A percentile compares a stretch with the other conserved stretches of the same genome.
These are phyloP conservation scores for Botia kubotai DNA, from an alignment of 2,797 vertebrate species.

Conservation along the genomic window DNA sequence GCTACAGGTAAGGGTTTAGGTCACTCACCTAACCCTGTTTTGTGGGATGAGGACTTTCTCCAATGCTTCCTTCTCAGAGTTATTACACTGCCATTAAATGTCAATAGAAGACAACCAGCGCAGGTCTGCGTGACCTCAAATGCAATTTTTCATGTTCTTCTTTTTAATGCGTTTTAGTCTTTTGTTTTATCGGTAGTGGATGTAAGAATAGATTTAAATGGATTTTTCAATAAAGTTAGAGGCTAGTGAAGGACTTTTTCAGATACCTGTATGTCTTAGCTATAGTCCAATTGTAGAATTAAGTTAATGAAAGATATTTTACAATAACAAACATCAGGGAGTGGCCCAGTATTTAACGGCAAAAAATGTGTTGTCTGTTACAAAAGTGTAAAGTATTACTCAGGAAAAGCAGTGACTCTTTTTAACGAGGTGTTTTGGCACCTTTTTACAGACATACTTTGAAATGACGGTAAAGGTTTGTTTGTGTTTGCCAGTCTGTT, in stretches of 20 bases:
- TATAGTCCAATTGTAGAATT: slow-evolving; percentile 90
- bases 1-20: slow-evolving; percentile 94
- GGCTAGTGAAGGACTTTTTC: slow-evolving; percentile 80
- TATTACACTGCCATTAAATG: slow-evolving; percentile 99
- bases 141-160: slow-evolving; percentile 86
- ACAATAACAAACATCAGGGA: slow-evolving; percentile 88
- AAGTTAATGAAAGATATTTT: slow-evolving; percentile 79
- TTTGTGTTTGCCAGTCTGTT: slow-evolving; percentile 56
- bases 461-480: slow-evolving; percentile 76
- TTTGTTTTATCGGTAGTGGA: slow-evolving; percentile 81
- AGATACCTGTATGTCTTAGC: slow-evolving; percentile 90
- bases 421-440: slow-evolving; percentile 50
- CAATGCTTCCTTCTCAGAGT: slow-evolving; percentile 44
- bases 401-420: slow-evolving; percentile 83
- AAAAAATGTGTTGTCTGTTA: slow-evolving; percentile 90
- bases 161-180: slow-evolving; percentile 85
- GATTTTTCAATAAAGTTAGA: slow-evolving; percentile 87
- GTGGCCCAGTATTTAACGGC: slow-evolving; percentile 94
- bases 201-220: slow-evolving; percentile 89
- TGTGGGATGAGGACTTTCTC: slow-evolving; percentile 52
- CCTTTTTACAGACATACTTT: slow-evolving; percentile 79
- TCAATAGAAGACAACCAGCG: slow-evolving; percentile 94
- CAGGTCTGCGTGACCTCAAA: slow-evolving; percentile 97
- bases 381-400: slow-evolving; percentile 82
- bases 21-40: slow-evolving; percentile 45